Conservation (phyloP, 2,888 invertebrate genomes). For the Zaprionus lineosus region DNA sequence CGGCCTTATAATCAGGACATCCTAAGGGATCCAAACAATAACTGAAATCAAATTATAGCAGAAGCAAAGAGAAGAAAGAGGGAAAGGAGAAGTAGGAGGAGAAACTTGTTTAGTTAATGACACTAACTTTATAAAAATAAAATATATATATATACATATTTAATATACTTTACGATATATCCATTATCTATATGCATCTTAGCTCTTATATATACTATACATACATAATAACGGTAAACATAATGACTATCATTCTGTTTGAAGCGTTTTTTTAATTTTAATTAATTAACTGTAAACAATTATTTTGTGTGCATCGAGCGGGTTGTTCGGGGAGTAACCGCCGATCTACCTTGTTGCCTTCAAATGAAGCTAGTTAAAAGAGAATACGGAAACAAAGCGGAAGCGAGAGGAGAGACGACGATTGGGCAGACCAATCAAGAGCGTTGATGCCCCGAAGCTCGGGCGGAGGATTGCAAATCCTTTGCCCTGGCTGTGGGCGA, state of each 20-base stretch:
- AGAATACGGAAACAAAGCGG: background rate
- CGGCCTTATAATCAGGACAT: too few relatives aligned
- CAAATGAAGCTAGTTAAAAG: constrained; percentile 81
- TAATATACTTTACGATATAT: background rate
- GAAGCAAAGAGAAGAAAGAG: constrained; percentile 18
- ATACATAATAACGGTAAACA: constrained; percentile 36
- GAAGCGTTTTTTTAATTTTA: constrained; percentile 48
- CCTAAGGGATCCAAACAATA: constrained; percentile 35
- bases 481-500: constrained; percentile 30
- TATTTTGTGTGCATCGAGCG: constrained; percentile 62
- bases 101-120: constrained; percentile 53
- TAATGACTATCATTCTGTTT: constrained; percentile 40
- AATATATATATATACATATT: constrained; percentile 1
- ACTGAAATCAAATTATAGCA: too few relatives aligned
- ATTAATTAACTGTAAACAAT: constrained; percentile 48
- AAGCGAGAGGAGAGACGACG: background rate
- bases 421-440: constrained; percentile 3
- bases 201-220: constrained; percentile 20
- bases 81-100: background rate
- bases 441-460: background rate
- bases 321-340: constrained; percentile 33
- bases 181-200: constrained; percentile 17
- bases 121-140: constrained; percentile 9
- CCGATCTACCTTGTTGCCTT: constrained; percentile 81
- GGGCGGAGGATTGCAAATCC: constrained; percentile 49